phyloP scores from a whole-genome alignment of 2,113 vertebrate species.

The Sinocyclocheilus anophthalmus region DNA sequence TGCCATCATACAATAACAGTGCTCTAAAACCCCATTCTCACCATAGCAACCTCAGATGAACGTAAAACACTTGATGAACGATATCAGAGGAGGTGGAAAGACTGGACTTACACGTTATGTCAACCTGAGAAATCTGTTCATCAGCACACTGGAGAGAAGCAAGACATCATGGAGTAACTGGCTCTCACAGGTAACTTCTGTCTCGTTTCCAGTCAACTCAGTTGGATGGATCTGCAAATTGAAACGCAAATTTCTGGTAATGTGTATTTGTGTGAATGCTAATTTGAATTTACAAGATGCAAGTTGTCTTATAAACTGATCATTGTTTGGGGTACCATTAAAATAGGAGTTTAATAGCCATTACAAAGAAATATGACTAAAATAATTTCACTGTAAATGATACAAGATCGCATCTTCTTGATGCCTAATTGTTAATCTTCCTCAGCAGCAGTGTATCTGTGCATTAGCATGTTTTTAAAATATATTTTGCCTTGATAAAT shows the following conservation, averaged over 20 bases:
- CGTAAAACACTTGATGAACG: slow-evolving; percentile 39
- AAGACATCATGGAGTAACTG: slow-evolving; percentile 24
- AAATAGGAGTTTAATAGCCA: background rate
- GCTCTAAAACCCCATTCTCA: slow-evolving; percentile 40
- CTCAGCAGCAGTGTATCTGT: background rate
- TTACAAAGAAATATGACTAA: background rate
- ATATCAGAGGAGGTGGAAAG: slow-evolving; percentile 19
- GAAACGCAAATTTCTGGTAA: background rate
- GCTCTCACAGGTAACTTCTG: slow-evolving; percentile 41
- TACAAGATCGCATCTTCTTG: background rate
- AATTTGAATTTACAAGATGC: background rate
- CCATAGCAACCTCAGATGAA: slow-evolving; percentile 59
- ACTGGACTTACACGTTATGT: slow-evolving; percentile 25
- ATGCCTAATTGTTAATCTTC: background rate
- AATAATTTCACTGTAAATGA: background rate
- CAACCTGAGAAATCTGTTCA: slow-evolving; percentile 33
- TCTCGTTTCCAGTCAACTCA: background rate
- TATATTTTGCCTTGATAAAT: slow-evolving; percentile 38
- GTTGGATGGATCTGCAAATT: background rate
- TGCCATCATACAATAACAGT: slow-evolving; percentile 50
- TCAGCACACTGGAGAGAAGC: slow-evolving; percentile 13
- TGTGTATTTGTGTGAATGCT: background rate
- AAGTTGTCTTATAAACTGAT: background rate
- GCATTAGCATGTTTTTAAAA: background rate
- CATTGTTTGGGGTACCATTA: background rate